Percentiles rank a stretch among this genome's conserved stretches.
phyloP scores from a whole-genome alignment of 23 tunicate genomes.

The Phallusia fumigata region DNA sequence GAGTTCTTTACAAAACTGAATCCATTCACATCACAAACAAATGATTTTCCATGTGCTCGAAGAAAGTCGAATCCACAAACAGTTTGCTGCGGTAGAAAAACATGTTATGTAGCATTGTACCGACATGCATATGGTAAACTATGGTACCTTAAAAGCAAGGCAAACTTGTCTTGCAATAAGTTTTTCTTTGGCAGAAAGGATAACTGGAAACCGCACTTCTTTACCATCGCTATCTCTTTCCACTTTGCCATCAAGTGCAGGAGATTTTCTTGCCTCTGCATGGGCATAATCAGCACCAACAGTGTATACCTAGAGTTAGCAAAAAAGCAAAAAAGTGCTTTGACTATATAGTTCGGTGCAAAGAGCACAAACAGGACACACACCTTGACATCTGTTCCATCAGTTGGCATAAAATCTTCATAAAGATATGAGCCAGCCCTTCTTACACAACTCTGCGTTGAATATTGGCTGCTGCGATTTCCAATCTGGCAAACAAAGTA shows the following conservation, averaged over 20 bases:
- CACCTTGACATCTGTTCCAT: conserved; percentile 99
- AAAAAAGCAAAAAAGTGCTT: no score
- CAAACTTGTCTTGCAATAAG: conserved; percentile 96
- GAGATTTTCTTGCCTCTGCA: conserved; percentile 99
- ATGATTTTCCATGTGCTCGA: conserved; percentile 96
- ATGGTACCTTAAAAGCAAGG: conserved; percentile 83
- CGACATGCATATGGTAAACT: not conserved
- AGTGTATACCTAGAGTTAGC: conserved; percentile 80
- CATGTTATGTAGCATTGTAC: no score
- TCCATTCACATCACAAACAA: conserved; percentile 99
- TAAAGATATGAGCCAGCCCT: conserved; percentile 89
- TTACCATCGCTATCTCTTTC: conserved; percentile 98
- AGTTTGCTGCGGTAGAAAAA: conserved; percentile 74
- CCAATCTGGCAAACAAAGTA: conserved; percentile 62
- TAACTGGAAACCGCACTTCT: conserved; percentile 98
- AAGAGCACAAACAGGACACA: not conserved
- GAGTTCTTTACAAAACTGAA: conserved; percentile 97
- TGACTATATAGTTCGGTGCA: no score
- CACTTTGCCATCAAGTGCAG: conserved; percentile 99
- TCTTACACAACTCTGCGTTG: conserved; percentile 80
- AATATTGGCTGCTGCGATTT: conserved; percentile 89
- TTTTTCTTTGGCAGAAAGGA: conserved; percentile 97
- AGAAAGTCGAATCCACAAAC: conserved; percentile 98
- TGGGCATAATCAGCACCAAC: conserved; percentile 99
- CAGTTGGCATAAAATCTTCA: conserved; percentile 99